Evolutionary conservation across 2,888 invertebrate genomes (phyloP).

Genomic region (Drosophila parthenogenetica): DNA sequence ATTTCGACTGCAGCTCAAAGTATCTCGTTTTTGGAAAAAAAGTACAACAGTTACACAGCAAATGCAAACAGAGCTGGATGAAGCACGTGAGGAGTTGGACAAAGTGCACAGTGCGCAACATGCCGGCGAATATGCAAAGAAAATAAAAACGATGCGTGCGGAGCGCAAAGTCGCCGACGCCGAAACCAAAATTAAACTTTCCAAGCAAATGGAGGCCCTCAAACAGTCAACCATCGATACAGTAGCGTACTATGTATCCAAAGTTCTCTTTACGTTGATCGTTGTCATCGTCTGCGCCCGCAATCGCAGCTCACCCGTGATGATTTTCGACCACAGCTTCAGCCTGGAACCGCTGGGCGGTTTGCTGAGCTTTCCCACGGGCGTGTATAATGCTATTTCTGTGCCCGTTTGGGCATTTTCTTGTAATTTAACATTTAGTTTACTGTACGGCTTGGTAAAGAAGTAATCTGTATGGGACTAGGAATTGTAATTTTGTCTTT

Average conservation of each 20-base stretch:
- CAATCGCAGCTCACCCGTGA: constrained; percentile 85
- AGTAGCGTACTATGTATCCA: constrained; percentile 82
- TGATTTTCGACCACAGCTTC: constrained; percentile 84
- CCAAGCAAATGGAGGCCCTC: constrained; percentile 53
- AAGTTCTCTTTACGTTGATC: constrained; percentile 81
- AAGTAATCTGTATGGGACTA: constrained; percentile 38
- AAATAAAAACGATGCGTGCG: constrained; percentile 79
- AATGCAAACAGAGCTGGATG: constrained; percentile 55
- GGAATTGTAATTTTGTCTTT: constrained; percentile 19
- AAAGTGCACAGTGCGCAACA: constrained; percentile 57
- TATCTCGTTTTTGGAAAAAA: constrained; percentile 61
- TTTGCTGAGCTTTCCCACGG: constrained; percentile 86
- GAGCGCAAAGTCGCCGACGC: constrained; percentile 72
- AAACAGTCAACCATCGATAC: constrained; percentile 75
- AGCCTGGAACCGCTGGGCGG: constrained; percentile 85
- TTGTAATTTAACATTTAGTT: constrained; percentile 85
- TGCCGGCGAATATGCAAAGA: constrained; percentile 74
- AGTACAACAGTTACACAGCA: constrained; percentile 1
- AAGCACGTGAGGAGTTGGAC: constrained; percentile 68
- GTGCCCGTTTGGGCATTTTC: constrained; percentile 86
- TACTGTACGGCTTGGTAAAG: constrained; percentile 70
- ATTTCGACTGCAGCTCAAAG: constrained; percentile 55
- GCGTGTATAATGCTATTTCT: constrained; percentile 85
- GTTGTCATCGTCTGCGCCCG: constrained; percentile 84
- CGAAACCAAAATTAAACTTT: constrained; percentile 56